A percentile compares a stretch with the other conserved stretches of the same genome.
Conservation (phyloP, 2,113 vertebrate species). For the Cnemophilus loriae region DNA sequence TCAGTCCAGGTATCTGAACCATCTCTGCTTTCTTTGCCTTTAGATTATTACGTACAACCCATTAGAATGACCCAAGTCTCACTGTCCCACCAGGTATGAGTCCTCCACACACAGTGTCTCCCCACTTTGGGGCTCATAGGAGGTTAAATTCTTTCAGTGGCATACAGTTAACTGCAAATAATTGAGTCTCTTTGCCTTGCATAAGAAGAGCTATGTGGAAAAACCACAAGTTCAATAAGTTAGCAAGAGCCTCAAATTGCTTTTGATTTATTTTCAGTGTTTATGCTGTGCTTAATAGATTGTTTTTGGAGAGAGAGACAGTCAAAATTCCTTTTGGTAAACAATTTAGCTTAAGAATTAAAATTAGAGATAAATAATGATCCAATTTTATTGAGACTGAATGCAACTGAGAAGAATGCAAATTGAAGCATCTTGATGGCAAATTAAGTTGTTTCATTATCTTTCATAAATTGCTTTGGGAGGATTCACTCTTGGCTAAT, state of each 20-base stretch:
- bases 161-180: slow-evolving; percentile 30
- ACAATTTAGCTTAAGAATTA: slow-evolving; percentile 57
- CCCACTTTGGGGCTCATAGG: not conserved
- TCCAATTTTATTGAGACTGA: slow-evolving; percentile 27
- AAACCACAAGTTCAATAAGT: slow-evolving; percentile 45
- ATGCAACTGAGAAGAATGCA: slow-evolving; percentile 9
- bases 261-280: slow-evolving; percentile 64
- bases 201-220: not conserved
- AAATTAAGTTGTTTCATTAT: slow-evolving; percentile 61
- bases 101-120: not conserved
- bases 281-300: slow-evolving; percentile 46
- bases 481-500: slow-evolving; percentile 36
- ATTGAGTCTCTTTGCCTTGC: not conserved
- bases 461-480: slow-evolving; percentile 53
- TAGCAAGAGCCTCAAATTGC: slow-evolving; percentile 33
- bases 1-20: not conserved
- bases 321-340: slow-evolving; percentile 52
- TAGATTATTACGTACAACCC: not conserved
- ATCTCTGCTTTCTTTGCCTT: not conserved
- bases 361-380: slow-evolving; percentile 62
- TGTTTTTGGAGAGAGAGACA: slow-evolving; percentile 28
- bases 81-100: rapidly evolving
- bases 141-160: not conserved
- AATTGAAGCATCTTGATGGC: slow-evolving; percentile 38
- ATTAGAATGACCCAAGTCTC: not conserved